Evolutionary conservation across 2,797 vertebrate species (phyloP), one percentile per base, ranked within the genome.

Genomic region (Propithecus perrieri): DNA sequence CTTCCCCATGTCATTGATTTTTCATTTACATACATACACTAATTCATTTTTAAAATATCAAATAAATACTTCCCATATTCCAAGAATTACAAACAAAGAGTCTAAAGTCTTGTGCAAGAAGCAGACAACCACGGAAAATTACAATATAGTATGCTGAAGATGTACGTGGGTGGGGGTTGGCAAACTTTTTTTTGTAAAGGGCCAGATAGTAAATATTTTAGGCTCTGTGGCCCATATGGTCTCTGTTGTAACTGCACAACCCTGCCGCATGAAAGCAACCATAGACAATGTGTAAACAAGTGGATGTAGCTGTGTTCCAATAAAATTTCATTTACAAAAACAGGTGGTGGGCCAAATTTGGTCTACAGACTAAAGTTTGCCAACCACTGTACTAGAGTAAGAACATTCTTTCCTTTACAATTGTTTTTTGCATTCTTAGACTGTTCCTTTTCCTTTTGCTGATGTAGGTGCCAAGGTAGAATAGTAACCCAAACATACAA

Each of bases 131-230:
- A 71, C 0, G 28, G 71, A 8, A 72, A 86, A 91, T 95, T 81
- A 89, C n/a, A 85, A 48, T 59, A 93, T 12, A 59, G 75, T 55
- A 41, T 75, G 80, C 75, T 75, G 69, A 81, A 67, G 41, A 89
- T 46, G 71, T 85, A 86, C 75, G 67, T 15, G 17, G 38, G 65
- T 67, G 87, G 55, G 18, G 43, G 22, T n/a, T 67, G 72, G 89
- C 61, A 76, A 57, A 83, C 7, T 76, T 65, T 30, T 80, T 55
- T 59, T 35, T 38, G 22, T 50, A 92, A 92, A 95, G 46, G 71
- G 41, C 76, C 53, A 72, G 43, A 93, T 9, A 86, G 59, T 74
- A 95, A 96, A 95, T 91, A 95, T 92, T 96, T 93, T 91, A 89
- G 50, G 72, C n/a, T 93, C 89, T 87, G 48, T 78, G 94, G 88